Base-by-base conservation (phyloP, 1,140 invertebrate species). In the Polyergus mexicanus region DNA sequence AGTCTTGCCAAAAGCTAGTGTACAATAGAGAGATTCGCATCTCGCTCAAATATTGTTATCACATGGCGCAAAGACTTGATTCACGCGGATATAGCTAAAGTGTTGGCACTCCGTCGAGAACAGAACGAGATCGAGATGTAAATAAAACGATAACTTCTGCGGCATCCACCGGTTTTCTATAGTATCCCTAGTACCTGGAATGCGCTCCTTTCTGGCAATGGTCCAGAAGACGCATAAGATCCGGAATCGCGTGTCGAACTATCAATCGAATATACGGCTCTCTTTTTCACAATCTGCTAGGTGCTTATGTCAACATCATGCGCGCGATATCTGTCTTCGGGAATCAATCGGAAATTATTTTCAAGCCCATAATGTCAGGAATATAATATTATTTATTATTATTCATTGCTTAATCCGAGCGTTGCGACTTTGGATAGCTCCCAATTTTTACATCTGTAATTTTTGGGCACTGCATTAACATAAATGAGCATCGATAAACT, bases 101-200 rank as follows among this genome's bases (percentile, higher is more conserved):
- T 62, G 56, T 60, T 60, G 38, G 78, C 38, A 60, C 35, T 51
- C 47, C n/a, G 16, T 35, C 16, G 60, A 77, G 44, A 77, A 38
- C 16, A 16, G 47, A 6, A 56, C 19, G 4, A 81, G 25, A 81
- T 72, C 38, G 35, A 35, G 88, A 89, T 89, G 88, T 83, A 89
- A 88, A 89, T 89, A 89, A 89, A 86, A 66, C 63, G 84, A 86
- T 89, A 89, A 89, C 63, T 88, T 72, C 60, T 63, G 60, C 54
- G 41, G 51, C 38, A 51, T 68, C 65, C 84, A 81, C 5, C 47
- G 54, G 54, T 60, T 72, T 60, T 51, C 76, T 44, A 32, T 11
- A 41, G 47, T 87, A 83, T 86, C 35, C 54, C 71, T 80, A 75
- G 32, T 72, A 85, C 35, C 47, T 5, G 19, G 32, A 35, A 63